phyloP scores from a whole-genome alignment of 2,113 vertebrate genomes.

The Butorides virescens region DNA sequence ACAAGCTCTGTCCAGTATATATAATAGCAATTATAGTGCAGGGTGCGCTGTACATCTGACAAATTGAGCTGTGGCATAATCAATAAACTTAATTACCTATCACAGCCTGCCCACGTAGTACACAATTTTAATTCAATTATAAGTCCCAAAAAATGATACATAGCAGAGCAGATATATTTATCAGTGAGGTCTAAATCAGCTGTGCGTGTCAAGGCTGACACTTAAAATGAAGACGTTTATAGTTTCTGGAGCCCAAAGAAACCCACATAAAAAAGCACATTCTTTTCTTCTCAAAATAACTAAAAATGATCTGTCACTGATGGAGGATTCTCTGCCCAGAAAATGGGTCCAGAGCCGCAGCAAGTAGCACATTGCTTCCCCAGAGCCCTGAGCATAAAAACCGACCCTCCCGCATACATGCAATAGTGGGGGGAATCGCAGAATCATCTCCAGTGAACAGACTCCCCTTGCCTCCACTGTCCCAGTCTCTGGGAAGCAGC shows the following conservation, averaged over 20 bases:
- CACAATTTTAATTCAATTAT: slow-evolving; percentile 70
- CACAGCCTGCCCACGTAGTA: slow-evolving; percentile 51
- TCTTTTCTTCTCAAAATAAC: slow-evolving; percentile 40
- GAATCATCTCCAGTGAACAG: not conserved
- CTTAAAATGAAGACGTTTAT: slow-evolving; percentile 62
- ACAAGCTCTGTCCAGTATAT: not conserved
- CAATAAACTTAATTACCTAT: slow-evolving; percentile 71
- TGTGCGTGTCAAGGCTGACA: slow-evolving; percentile 50
- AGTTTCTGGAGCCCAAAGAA: slow-evolving; percentile 48
- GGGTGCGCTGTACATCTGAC: not conserved
- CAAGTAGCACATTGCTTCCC: not conserved
- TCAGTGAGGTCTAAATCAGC: slow-evolving; percentile 60
- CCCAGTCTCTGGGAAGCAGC: not conserved
- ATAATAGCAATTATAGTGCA: slow-evolving; percentile 20
- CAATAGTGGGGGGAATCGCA: rapidly evolving
- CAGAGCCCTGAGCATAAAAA: slow-evolving; percentile 4
- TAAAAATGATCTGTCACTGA: slow-evolving; percentile 20
- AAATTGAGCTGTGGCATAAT: slow-evolving; percentile 57
- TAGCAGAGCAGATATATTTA: slow-evolving; percentile 51
- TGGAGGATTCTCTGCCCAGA: slow-evolving; percentile 15
- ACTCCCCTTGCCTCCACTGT: not conserved
- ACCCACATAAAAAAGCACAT: slow-evolving; percentile 18
- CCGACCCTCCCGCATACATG: not conserved
- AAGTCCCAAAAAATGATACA: slow-evolving; percentile 37
- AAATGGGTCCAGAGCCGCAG: not conserved